Base-by-base conservation (phyloP, 2,797 vertebrate genomes). In the Crocodylus rhombifer region DNA sequence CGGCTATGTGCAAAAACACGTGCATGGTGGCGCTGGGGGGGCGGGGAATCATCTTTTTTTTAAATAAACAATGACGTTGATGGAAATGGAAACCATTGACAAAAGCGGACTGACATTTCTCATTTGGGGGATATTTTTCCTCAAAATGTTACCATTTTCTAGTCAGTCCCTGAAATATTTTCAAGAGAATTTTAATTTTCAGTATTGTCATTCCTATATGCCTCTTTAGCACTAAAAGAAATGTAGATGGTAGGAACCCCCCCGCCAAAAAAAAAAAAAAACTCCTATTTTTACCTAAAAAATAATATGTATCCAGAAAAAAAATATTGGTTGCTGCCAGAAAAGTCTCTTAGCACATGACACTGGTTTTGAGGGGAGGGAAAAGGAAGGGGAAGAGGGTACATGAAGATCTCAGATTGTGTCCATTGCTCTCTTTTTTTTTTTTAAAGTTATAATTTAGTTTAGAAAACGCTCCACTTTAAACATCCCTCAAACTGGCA, bases 381-480 rank as follows among this genome's bases (percentile, higher is more conserved):
- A 89, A 84, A 91, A 90, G 82, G 6, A 75, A 71, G 0, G 0
- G 61, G 91, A 95, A 62, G 91, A 96, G 42, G 10, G 42, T 51
- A 51, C 42, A 51, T 9, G 10, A 3, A 96, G 95, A 94, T 86
- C 86, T 94, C 94, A 77, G 10, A 61, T 87, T 92, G 69, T 69
- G 67, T 69, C 23, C 26, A 63, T 61, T 58, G 80, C 42, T 82
- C 75, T 28, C 3, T 82, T 79, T 57, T 13, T n/a, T 55, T 10
- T n/a, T 55, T 10, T 8, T 16, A 14, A 33, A 28, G 4, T 2
- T 25, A 71, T 95, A 17, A 8, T 82, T 95, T 91, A 92, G 2
- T 87, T 91, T 82, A 75, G 91, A 95, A 95, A 96, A 93, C 57
- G 61, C 90, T 60, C 90, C 71, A 86, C 91, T 97, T 97, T 93